phyloP scores from a whole-genome alignment of 2,797 vertebrate genomes.

The Diplodus puntazzo region DNA sequence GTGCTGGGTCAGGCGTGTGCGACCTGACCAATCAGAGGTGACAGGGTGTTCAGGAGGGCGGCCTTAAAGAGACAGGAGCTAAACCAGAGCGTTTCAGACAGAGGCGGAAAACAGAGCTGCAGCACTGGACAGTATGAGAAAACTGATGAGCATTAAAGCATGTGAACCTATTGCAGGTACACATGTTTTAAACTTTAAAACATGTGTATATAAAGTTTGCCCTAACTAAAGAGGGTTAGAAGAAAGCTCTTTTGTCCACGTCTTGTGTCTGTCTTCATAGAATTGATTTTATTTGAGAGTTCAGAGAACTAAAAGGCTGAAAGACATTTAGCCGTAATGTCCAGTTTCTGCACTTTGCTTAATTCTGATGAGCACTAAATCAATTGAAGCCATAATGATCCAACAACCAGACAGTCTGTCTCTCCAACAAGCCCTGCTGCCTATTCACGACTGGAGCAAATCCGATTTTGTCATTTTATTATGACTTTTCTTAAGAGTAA shows the following conservation, averaged over 20 bases:
- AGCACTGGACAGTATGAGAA: too few species aligned
- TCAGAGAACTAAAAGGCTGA: slow-evolving; percentile 18
- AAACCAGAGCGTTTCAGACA: too few species aligned
- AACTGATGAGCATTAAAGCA: too few species aligned
- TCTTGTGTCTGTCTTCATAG: not conserved
- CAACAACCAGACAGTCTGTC: slow-evolving; percentile 39
- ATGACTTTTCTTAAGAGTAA: slow-evolving; percentile 8
- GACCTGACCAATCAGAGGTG: too few species aligned
- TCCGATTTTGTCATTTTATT: slow-evolving; percentile 33
- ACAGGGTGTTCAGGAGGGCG: too few species aligned
- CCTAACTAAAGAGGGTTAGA: not conserved
- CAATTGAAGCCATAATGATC: slow-evolving; percentile 24
- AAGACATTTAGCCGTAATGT: slow-evolving; percentile 6
- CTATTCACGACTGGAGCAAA: slow-evolving; percentile 10
- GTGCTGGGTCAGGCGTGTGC: too few species aligned
- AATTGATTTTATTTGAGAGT: slow-evolving; percentile 10
- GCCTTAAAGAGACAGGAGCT: too few species aligned
- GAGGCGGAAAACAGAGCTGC: too few species aligned
- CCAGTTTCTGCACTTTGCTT: slow-evolving; percentile 16
- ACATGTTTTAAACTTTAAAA: not conserved
- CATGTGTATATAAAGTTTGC: not conserved
- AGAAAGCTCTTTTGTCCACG: not conserved
- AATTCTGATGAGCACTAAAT: slow-evolving; percentile 43
- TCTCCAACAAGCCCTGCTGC: not conserved
- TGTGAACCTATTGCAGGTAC: too few species aligned